Percentiles rank a stretch among this genome's conserved stretches.
phyloP scores from a whole-genome alignment of 2,113 vertebrate species.

The Sigmodon hispidus region DNA sequence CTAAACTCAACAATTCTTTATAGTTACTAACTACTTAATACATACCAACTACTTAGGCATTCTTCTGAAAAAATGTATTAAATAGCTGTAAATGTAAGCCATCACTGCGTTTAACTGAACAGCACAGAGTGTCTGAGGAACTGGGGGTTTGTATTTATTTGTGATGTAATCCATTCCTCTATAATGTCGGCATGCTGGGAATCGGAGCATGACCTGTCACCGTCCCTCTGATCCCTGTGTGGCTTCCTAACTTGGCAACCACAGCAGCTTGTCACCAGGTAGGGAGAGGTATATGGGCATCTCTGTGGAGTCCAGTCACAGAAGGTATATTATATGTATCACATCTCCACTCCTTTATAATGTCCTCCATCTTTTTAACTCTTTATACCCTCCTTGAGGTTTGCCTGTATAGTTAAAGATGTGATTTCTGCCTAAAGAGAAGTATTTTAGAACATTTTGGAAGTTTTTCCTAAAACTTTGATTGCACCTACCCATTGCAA shows the following conservation, averaged over 20 bases:
- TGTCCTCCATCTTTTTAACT: background rate
- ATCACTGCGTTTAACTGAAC: background rate
- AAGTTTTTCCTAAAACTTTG: background rate
- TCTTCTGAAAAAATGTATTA: background rate
- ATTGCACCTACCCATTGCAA: background rate
- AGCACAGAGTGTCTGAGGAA: background rate
- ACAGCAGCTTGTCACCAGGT: background rate
- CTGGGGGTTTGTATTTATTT: background rate
- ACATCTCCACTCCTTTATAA: background rate
- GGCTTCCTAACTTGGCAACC: background rate
- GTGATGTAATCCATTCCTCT: background rate
- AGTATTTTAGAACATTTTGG: conserved; percentile 15
- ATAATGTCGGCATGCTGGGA: background rate
- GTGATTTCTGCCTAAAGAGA: conserved; percentile 23
- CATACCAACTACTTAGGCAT: background rate
- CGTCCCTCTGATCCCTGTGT: background rate
- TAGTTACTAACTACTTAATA: background rate
- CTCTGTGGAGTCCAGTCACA: background rate
- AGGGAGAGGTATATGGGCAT: background rate
- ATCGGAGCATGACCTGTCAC: background rate
- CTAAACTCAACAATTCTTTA: background rate
- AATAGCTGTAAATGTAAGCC: background rate
- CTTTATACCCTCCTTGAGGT: background rate
- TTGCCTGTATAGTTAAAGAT: background rate
- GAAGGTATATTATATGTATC: background rate